A percentile compares a stretch with the other conserved stretches of the same genome.
Conservation (phyloP, 2,888 invertebrate species). For the Sarcophaga caerulescens region DNA sequence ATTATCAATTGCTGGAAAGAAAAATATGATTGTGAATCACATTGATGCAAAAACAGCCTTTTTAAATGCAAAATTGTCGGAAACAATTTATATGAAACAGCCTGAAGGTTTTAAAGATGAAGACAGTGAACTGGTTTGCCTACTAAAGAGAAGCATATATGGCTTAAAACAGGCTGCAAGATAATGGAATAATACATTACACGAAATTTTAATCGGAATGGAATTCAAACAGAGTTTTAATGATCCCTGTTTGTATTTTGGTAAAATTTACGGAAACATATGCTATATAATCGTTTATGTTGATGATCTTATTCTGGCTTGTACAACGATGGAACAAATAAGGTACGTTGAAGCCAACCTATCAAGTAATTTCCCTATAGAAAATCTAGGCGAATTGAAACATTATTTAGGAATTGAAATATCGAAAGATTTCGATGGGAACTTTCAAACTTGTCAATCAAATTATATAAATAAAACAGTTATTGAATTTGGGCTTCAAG, state of each 20-base stretch:
- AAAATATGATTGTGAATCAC: constrained; percentile 12
- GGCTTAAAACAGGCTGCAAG: too few relatives aligned
- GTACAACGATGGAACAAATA: too few relatives aligned
- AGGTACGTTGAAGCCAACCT: not conserved
- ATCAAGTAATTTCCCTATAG: constrained; percentile 39
- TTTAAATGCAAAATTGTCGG: constrained; percentile 55
- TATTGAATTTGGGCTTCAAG: constrained; percentile 57
- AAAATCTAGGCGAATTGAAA: constrained; percentile 46
- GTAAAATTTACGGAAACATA: constrained; percentile 15
- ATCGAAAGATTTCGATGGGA: too few relatives aligned
- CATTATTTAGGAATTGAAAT: constrained; percentile 55
- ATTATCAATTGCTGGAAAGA: constrained; percentile 33
- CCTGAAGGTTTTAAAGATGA: too few relatives aligned
- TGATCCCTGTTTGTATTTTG: constrained; percentile 48
- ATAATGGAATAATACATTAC: too few relatives aligned
- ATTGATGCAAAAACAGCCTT: constrained; percentile 63
- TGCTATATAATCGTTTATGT: constrained; percentile 49
- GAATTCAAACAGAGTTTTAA: constrained; percentile 7
- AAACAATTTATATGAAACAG: too few relatives aligned
- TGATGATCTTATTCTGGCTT: too few relatives aligned
- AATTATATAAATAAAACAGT: constrained; percentile 52
- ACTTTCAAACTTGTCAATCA: not conserved
- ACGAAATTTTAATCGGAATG: too few relatives aligned
- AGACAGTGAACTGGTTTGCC: too few relatives aligned
- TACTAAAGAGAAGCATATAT: too few relatives aligned